Evolutionary conservation across 2,113 vertebrate genomes (phyloP), one percentile per base, ranked within the genome.

Genomic region (Perognathus longimembris): DNA sequence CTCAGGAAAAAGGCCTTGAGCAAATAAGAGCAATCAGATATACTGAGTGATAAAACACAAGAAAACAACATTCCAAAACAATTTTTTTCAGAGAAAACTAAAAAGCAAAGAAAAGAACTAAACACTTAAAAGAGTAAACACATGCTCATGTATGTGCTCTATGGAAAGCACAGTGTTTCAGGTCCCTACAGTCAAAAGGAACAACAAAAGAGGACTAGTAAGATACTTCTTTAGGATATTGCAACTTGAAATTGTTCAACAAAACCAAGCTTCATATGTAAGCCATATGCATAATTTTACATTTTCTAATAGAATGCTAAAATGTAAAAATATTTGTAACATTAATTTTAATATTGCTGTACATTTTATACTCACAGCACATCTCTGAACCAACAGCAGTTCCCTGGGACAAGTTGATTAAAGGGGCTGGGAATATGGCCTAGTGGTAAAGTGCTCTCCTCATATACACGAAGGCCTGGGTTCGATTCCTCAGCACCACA

Each of bases 251-350:
- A 15, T 30, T 86, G 8, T 32, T 42, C 28, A 40, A 85, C 21
- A 21, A 10, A 84, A 85, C 9, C 10, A 45, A 54, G 12, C 50
- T 54, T 54, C 50, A 54, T 17, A 54, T 54, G 50, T 54, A 54
- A 15, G 50, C 50, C 50, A 54, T 4, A 54, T n/a, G n/a, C 50
- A 54, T 54, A 18, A 54, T 54, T 74, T 28, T 20, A 75, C 50
- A 84, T 34, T 74, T 86, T 76, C 30, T 61, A 93, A 83, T 0
- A 36, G 38, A 20, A 77, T 24, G 64, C 36, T 96, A 32, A 92
- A 81, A 94, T 22, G 14, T 38, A 69, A 81, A 36, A 38, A 8
- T 36, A 34, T 34, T 42, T 7, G 22, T 28, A 71, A 57, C 50
- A 54, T 54, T 54, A 54, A 18, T 18, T 17, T 54, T 54, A 54